Base-by-base conservation (phyloP, 1,140 invertebrate genomes). In the Drosophila varians region DNA sequence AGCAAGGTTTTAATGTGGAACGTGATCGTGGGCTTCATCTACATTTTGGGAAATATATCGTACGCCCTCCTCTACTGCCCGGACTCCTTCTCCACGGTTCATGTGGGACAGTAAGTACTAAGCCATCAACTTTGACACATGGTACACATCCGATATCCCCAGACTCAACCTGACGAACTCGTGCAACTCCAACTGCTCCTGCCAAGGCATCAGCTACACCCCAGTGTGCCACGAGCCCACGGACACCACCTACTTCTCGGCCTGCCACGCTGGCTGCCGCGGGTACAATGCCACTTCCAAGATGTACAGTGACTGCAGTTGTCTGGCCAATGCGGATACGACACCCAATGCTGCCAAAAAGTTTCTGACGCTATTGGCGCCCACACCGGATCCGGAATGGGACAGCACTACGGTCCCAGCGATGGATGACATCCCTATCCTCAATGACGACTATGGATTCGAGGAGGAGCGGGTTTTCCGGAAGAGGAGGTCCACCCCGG, bases 1-100 rank as follows among this genome's bases (percentile, higher is more conserved):
- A 91, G 93, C 52, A 92, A 92, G 40, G 89, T 95, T 0, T 91
- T 95, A 0, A 91, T 92, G 40, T 95, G 94, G 94, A 95, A 95
- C 77, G 93, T 95, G 0, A 51, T 94, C 1, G 93, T 94, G 23
- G 94, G 94, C 1, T 55, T 92, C 6, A 75, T 93, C 8, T 94
- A 92, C 43, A 91, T 94, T 6, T 18, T 91, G 4, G 93, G 93
- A 16, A 91, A 93, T 79, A 70, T 93, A 5, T 75, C 77, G 3
- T 93, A 93, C 49, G 93, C 93, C 23, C 94, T 94, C 65, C 79
- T 95, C n/a, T 93, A 92, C 16, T 95, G 94, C 77, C 82, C 92
- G 0, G 79, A 87, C 47, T 31, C 57, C n/a, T 48, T 73, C 1
- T 64, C 70, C 38, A 73, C 48, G 57, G 36, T 65, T 3, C 52